Conservation (phyloP, 2,797 vertebrate species). For the Cyclura pinguis region DNA sequence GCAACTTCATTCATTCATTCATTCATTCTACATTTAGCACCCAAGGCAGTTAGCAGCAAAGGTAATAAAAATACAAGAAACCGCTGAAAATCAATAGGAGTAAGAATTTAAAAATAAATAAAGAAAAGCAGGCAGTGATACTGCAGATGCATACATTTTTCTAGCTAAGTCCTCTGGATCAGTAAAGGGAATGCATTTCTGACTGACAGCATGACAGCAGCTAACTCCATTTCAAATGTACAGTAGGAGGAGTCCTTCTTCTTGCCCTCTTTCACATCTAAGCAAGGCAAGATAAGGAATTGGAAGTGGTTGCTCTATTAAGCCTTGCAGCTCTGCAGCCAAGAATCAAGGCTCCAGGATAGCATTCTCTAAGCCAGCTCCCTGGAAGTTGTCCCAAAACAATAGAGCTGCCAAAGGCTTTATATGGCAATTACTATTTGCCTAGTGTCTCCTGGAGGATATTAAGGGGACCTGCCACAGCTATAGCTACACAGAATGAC, state of each 20-base stretch:
- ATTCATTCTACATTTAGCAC: neutral
- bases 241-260: neutral
- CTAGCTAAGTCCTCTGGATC: neutral
- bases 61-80: neutral
- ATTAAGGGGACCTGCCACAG: neutral
- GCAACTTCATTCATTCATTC: neutral
- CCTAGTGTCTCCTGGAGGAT: neutral
- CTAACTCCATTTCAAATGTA: neutral
- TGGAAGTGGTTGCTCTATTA: neutral
- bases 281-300: neutral
- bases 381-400: neutral
- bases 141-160: neutral
- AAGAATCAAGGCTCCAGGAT: neutral
- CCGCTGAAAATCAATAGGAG: neutral
- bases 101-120: neutral
- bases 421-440: slow-evolving; percentile 8
- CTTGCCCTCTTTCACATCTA: neutral
- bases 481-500: neutral
- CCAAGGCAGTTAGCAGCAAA: neutral
- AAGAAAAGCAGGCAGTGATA: neutral
- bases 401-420: slow-evolving; percentile 6
- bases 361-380: neutral
- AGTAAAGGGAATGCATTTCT: slow-evolving; percentile 7
- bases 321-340: neutral
- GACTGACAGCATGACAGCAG: neutral